These are phyloP conservation scores for Exocentrus adspersus DNA, from an alignment of 2,888 invertebrate genomes.

Conservation along the genomic window DNA sequence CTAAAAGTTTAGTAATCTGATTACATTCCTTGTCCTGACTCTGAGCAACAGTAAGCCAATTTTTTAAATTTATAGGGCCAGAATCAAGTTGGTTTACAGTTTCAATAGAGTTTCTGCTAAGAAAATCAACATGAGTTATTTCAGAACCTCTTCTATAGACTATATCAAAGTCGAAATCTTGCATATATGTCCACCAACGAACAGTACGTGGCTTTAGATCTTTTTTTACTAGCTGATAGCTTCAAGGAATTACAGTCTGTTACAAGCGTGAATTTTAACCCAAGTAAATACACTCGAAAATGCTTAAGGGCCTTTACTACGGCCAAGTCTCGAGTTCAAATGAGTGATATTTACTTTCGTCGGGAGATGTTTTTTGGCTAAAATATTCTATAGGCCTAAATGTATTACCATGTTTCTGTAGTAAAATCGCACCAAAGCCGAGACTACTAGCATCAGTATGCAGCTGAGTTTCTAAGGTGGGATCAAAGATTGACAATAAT, in stretches of 20 bases:
- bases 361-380: conserved; percentile 18
- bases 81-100: neutral
- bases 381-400: conserved; percentile 22
- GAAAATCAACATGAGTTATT: conserved; percentile 34
- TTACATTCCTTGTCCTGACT: neutral
- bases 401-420: conserved; percentile 37
- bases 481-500: conserved; percentile 47
- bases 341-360: conserved; percentile 38
- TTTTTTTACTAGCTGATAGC: conserved; percentile 46
- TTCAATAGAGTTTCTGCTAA: conserved; percentile 33
- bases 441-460: conserved; percentile 49
- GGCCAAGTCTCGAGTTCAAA: conserved; percentile 54
- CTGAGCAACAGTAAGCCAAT: neutral
- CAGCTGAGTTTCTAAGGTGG: conserved; percentile 36
- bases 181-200: conserved; percentile 49
- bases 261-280: conserved; percentile 43
- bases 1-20: neutral
- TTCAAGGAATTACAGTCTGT: conserved; percentile 56
- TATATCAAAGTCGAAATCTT: conserved; percentile 45
- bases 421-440: conserved; percentile 47
- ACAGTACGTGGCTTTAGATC: conserved; percentile 40
- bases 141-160: conserved; percentile 37
- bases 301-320: conserved; percentile 48
- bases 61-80: neutral
- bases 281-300: conserved; percentile 50